Percentiles rank a stretch among this genome's conserved stretches.
Evolutionary conservation across 1,140 invertebrate species (phyloP).

Genomic region (Drosophila elegans): DNA sequence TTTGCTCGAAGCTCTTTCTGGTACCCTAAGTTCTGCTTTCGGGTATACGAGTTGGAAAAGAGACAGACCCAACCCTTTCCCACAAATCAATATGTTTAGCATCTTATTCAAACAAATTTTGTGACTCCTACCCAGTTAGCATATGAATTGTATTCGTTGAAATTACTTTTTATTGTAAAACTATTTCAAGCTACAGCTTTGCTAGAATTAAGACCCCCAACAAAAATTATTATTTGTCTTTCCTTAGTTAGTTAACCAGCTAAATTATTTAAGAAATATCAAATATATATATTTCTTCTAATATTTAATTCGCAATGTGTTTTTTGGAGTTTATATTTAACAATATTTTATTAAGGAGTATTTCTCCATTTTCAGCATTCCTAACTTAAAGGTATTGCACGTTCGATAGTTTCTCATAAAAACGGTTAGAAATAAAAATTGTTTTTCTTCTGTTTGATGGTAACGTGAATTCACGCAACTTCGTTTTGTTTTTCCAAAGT

Average conservation of each 20-base stretch:
- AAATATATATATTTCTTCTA: too few relatives aligned
- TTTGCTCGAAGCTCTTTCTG: slow-evolving; percentile 11
- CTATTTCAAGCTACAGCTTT: too few relatives aligned
- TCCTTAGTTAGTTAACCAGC: too few relatives aligned
- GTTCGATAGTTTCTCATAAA: not conserved
- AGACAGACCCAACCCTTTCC: not conserved
- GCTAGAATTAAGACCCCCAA: too few relatives aligned
- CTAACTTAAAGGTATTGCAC: not conserved
- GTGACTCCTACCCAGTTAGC: too few relatives aligned
- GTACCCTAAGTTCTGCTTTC: not conserved
- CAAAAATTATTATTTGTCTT: too few relatives aligned
- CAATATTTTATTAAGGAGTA: not conserved
- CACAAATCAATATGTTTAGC: not conserved
- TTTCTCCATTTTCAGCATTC: not conserved
- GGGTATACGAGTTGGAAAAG: not conserved
- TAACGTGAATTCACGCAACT: slow-evolving; percentile 37
- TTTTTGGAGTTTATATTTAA: too few relatives aligned
- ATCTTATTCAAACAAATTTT: too few relatives aligned
- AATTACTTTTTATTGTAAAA: too few relatives aligned
- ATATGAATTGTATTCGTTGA: too few relatives aligned
- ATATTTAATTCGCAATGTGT: too few relatives aligned
- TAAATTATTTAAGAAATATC: too few relatives aligned
- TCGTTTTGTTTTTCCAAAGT: slow-evolving; percentile 28
- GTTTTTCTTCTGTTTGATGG: slow-evolving; percentile 20
- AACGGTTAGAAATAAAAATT: slow-evolving; percentile 1